Percentiles rank a stretch among this genome's conserved stretches.
Conservation (phyloP, 1,140 invertebrate species). For the Zaprionus lachaisei region DNA sequence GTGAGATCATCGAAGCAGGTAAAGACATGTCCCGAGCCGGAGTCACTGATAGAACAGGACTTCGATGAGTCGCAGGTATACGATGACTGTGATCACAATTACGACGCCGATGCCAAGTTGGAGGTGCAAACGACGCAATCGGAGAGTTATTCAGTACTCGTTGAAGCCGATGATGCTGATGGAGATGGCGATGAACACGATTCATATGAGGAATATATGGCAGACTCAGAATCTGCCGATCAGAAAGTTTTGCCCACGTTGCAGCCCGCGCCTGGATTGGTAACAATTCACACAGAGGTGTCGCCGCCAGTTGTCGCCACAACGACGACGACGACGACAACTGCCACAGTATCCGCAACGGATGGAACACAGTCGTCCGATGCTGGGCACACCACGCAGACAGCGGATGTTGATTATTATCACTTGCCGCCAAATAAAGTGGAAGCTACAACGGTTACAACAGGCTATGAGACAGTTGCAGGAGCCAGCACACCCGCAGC, state of each 20-base stretch:
- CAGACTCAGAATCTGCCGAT: constrained; percentile 34
- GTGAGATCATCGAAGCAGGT: constrained; percentile 8
- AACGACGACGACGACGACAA: not conserved
- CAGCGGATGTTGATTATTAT: constrained; percentile 51
- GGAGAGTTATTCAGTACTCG: constrained; percentile 67
- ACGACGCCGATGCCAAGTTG: constrained; percentile 55
- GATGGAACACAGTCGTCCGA: constrained; percentile 29
- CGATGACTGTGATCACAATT: constrained; percentile 63
- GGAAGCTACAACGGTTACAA: not conserved
- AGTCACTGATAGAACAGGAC: constrained; percentile 55
- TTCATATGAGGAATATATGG: constrained; percentile 59
- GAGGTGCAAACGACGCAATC: constrained; percentile 65
- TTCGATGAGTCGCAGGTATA: constrained; percentile 50
- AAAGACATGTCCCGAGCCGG: constrained; percentile 29
- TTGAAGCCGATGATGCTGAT: constrained; percentile 65
- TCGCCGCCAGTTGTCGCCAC: not conserved
- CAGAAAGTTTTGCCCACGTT: constrained; percentile 48
- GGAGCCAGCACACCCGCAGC: not conserved
- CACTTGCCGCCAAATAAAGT: constrained; percentile 21
- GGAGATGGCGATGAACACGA: constrained; percentile 40
- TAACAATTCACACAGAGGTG: constrained; percentile 42
- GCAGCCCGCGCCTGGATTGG: constrained; percentile 36
- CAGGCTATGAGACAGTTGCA: constrained; percentile 28
- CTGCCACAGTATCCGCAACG: constrained; percentile 6
- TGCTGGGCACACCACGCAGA: constrained; percentile 29